Evolutionary conservation across 2,888 invertebrate species (phyloP), one percentile per base, ranked within the genome.

Genomic region (Ecliptopera silaceata): DNA sequence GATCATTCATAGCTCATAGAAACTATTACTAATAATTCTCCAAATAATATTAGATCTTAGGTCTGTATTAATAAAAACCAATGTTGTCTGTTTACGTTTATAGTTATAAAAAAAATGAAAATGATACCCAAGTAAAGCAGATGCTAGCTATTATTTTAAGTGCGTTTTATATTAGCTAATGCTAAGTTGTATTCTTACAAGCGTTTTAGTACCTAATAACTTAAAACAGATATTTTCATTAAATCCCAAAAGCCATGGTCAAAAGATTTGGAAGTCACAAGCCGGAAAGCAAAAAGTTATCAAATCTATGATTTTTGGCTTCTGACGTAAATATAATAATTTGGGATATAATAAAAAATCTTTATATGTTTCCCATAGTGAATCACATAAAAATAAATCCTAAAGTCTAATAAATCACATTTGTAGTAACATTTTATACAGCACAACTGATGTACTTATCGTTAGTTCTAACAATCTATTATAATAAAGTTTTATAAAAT

Each of bases 401-500:
- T 36, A 36, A 36, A 15, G 71, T 80, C 74, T 71, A 76, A 72
- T 74, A 63, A 68, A 72, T 80, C 77, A 72, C 77, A 78, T 73
- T 75, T 76, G 64, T 70, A 70, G 71, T 74, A 79, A 76, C 68
- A 66, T 66, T 74, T 75, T 75, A 74, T 71, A 77, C 72, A 80
- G 84, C 83, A 84, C 86, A 87, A 84, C 68, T 76, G 74, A 77
- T 74, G 56, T 76, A 50, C 26, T 46, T 31, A 71, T 58, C 58
- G 66, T 71, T 80, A 79, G 75, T 65, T 69, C 72, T 74, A 76
- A 75, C 68, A 77, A 77, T 80, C 85, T 74, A 46, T 31, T 78
- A 77, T 20, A 86, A 83, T 84, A 86, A 86, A 86, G 66, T 75
- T 86, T 86, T 84, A 80, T 72, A 75, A 75, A 70, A 29, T 62